Percentiles rank a stretch among this genome's conserved stretches.
Conservation (phyloP, 2,113 vertebrate species). For the Vimba vimba region DNA sequence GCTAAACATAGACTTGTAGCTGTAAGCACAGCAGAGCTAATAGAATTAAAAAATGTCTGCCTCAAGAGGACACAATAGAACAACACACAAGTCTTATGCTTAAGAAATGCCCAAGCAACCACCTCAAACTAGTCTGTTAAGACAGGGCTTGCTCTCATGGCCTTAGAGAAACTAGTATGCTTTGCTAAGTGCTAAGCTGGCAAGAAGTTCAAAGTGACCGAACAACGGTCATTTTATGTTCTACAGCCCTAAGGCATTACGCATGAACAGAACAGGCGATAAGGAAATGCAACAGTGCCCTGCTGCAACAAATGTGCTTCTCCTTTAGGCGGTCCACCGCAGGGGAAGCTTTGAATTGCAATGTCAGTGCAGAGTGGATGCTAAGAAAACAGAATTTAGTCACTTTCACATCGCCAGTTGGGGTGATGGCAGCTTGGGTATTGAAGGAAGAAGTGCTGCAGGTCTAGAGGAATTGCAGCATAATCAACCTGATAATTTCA, state of each 20-base stretch:
- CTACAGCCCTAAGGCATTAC: background rate
- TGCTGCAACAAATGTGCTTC: slow-evolving; percentile 24
- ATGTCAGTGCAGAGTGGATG: background rate
- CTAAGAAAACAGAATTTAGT: background rate
- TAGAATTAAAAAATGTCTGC: slow-evolving; percentile 6
- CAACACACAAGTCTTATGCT: background rate
- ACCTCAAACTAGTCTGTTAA: slow-evolving; percentile 14
- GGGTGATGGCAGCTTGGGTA: background rate
- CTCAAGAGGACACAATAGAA: slow-evolving; percentile 8
- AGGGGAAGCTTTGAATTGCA: slow-evolving; percentile 16
- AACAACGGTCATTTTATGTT: slow-evolving; percentile 7
- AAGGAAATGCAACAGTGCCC: slow-evolving; percentile 33
- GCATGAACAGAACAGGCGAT: slow-evolving; percentile 11
- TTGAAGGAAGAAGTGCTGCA: background rate
- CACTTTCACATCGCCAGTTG: background rate
- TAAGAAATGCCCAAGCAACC: slow-evolving; percentile 9
- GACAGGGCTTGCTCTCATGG: background rate
- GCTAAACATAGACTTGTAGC: slow-evolving; percentile 20
- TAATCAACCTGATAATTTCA: slow-evolving; percentile 32
- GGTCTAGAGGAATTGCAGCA: slow-evolving; percentile 6
- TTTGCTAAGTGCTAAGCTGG: slow-evolving; percentile 16
- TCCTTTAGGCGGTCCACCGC: slow-evolving; percentile 11
- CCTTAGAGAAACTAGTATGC: background rate
- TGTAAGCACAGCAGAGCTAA: slow-evolving; percentile 10
- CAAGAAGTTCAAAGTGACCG: slow-evolving; percentile 41